Conservation (phyloP, 2,113 vertebrate species). For the Ptychochromis oligacanthus region DNA sequence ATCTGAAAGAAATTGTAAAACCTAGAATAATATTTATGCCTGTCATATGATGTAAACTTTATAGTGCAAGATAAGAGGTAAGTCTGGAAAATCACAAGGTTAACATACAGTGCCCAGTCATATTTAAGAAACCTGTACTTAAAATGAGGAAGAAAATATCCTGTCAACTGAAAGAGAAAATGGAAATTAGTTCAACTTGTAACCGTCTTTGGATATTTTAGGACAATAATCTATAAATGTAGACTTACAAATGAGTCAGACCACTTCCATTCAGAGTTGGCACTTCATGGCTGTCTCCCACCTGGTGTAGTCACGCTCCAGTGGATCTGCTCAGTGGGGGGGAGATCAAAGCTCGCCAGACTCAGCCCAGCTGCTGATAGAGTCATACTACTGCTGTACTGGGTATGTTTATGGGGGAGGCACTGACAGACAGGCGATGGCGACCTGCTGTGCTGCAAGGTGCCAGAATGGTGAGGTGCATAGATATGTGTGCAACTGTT, state of each 20-base stretch:
- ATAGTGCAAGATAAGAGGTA: neutral
- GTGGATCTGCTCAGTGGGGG: slow-evolving; percentile 20
- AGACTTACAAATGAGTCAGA: slow-evolving; percentile 25
- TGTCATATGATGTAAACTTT: neutral
- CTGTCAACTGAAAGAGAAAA: neutral
- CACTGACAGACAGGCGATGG: slow-evolving; percentile 55
- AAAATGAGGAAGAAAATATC: neutral
- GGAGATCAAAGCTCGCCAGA: slow-evolving; percentile 2
- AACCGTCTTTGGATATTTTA: slow-evolving; percentile 12
- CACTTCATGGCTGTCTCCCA: slow-evolving; percentile 37
- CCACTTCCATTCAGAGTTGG: slow-evolving; percentile 43
- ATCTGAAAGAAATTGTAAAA: neutral
- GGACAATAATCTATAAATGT: slow-evolving; percentile 15
- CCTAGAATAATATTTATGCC: neutral
- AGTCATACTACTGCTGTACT: slow-evolving; percentile 43
- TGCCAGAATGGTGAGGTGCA: slow-evolving; percentile 31
- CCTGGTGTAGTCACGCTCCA: slow-evolving; percentile 49
- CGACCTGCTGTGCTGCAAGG: slow-evolving; percentile 54
- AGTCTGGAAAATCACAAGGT: neutral
- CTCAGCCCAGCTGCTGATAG: slow-evolving; percentile 41
- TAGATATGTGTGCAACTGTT: slow-evolving; percentile 7
- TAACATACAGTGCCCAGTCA: neutral
- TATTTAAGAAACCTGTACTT: neutral
- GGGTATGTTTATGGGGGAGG: slow-evolving; percentile 39
- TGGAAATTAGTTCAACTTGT: neutral